Base-by-base conservation (phyloP, 2,888 invertebrate genomes). In the Eulithis prunata region DNA sequence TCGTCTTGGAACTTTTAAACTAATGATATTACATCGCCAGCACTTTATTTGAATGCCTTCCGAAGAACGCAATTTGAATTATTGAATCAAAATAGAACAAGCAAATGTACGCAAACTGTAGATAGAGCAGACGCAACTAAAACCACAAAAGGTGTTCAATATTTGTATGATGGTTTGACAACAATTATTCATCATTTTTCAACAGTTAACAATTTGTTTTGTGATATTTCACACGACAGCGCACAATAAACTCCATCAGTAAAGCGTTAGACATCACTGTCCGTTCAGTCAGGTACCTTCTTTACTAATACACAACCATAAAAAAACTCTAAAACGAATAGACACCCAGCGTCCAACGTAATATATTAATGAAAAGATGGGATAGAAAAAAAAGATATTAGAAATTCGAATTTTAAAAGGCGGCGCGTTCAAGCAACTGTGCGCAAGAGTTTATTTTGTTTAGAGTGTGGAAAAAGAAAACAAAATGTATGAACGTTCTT, bases 321-420 rank as follows among this genome's bases (percentile, higher is more conserved):
- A 84, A 85, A 88, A 59, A 49, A 10, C 59, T 13, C 41, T 28
- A 52, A 87, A 84, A 78, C 74, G 84, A 85, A 84, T 84, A 89
- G 90, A 90, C 90, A 89, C 86, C 82, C 80, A 83, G 77, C 81
- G 81, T 82, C 85, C 86, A 80, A 87, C 83, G 83, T 88, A 89
- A 90, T 90, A 91, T 91, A 90, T 91, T 91, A 92, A 92, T 90
- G 90, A 91, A 91, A 90, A 90, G 90, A 88, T 87, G 84, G 83
- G 82, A 78, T 80, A 80, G 79, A 89, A 89, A 86, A 87, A 91
- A 88, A 21, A 49, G 76, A 81, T 83, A 84, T 84, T 83, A 84
- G 82, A 82, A 76, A 85, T 88, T 89, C 82, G 82, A 89, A 87
- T 84, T 88, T 87, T 88, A 88, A 91, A 89, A 88, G 87, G 89